Evolutionary conservation across 2,888 invertebrate species (phyloP), one percentile per base, ranked within the genome.

Genomic region (Iphiclides podalirius): DNA sequence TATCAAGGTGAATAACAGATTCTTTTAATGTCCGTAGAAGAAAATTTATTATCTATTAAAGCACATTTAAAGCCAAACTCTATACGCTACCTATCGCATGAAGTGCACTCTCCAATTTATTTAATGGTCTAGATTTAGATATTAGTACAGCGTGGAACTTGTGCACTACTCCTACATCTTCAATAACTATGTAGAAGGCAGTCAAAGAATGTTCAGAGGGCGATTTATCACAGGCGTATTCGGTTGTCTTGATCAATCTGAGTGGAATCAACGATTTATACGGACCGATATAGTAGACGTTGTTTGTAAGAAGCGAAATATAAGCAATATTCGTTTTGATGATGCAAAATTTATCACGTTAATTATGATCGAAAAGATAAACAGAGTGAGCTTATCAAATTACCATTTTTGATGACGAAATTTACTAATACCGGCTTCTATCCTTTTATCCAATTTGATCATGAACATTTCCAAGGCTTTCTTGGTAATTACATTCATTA

Each of bases 201-300:
- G 52, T 54, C 52, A 37, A 34, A 51, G 54, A 46, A 50, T 40
- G 44, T 54, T 46, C 41, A 48, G 43, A 14, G 23, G 26, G 39
- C 53, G 50, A 59, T 58, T 55, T 58, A 56, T 58, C 52, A 55
- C 48, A 37, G 26, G 34, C 20, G 16, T 14, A 65, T 67, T 72
- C 41, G 17, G 36, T 77, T 68, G 71, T 72, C 68, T 59, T 66
- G 71, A 70, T 76, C 63, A 75, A 76, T 74, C 66, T 54, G 63
- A 63, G 47, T 40, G 39, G 39, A 31, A 43, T 33, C 42, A 41
- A 34, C 49, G 38, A 50, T 53, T 45, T 55, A 28, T 52, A 42
- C 66, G 71, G 75, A 77, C 73, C 31, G 71, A 28, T 28, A 14
- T 1, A 13, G 14, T 11, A 35, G 16, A 28, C 35, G 35, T 37